These are phyloP conservation scores for Eunapius fragilis DNA, from an alignment of 37 sponge, comb jelly and placozoan species.

Conservation along the genomic window DNA sequence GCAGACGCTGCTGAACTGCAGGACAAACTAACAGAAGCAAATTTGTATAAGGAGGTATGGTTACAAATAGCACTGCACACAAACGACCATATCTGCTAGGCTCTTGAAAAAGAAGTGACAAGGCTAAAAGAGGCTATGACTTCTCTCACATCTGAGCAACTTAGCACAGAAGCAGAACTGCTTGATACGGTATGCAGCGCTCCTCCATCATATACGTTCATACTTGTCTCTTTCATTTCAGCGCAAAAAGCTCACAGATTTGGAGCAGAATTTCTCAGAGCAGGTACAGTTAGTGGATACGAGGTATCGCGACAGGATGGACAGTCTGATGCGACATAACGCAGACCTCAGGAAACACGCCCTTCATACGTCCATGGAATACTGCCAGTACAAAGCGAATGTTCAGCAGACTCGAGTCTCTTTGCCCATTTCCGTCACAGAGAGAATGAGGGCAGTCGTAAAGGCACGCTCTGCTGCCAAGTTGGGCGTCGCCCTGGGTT, in stretches of 20 bases:
- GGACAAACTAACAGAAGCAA: conserved; percentile 1
- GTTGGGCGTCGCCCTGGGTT: conserved; percentile 22
- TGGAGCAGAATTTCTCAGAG: conserved; percentile 1
- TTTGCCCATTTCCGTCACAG: neutral
- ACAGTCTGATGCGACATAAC: conserved; percentile 24
- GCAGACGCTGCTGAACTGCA: neutral
- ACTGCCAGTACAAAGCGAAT: conserved; percentile 2
- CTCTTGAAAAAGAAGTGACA: conserved; percentile 13
- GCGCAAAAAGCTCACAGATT: conserved; percentile 6
- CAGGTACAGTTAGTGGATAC: conserved; percentile 9
- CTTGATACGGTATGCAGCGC: conserved; percentile 22
- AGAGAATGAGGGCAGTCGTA: conserved; percentile 11
- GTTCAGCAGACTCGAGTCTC: neutral
- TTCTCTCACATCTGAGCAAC: neutral
- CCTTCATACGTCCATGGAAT: conserved; percentile 22
- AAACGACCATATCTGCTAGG: neutral
- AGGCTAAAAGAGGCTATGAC: neutral
- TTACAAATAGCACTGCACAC: too few relatives aligned
- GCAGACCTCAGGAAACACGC: conserved; percentile 6
- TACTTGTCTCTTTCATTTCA: neutral
- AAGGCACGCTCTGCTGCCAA: conserved; percentile 13
- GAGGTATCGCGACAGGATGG: conserved; percentile 13
- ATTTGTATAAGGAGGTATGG: conserved; percentile 12
- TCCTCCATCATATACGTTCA: too few relatives aligned
- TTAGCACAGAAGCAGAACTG: conserved; percentile 9